Evolutionary conservation across 1,140 invertebrate species (phyloP), one percentile per base, ranked within the genome.

Genomic region (Doryteuthis pealeii): DNA sequence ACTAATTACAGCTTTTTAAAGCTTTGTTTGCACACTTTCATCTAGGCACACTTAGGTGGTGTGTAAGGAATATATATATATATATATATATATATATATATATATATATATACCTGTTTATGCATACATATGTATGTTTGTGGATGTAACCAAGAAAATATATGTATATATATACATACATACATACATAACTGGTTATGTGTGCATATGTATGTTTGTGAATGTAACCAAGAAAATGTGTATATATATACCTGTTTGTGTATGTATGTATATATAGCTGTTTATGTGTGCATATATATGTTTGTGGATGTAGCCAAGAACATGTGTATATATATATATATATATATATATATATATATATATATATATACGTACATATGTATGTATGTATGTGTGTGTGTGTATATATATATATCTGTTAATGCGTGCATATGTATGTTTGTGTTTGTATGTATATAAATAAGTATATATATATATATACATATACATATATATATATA

Each of bases 271-370:
- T 49, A 49, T 49, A 22, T 49, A 49, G 8, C 8, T 49, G 22
- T 49, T 10, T 49, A 49, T 49, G 22, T 49, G 22, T 49, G 22
- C 22, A 22, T 49, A 49, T 49, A 49, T 49, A 49, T 49, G 22
- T 49, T 10, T 49, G 22, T 49, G 22, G 8, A 49, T 49, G 22
- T 49, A 49, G 8, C 8, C 22, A 22, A 10, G 22, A 10, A 49
- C 22, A 49, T 49, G 22, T 49, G 22, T 49, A 49, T 49, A 22
- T 49, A 49, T 49, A 49, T 49, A 49, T 49, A 49, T 49, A 22
- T 49, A 49, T 49, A 49, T 49, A 49, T 49, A 49, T 49, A 49
- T 49, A 49, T 49, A 49, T 49, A 49, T 49, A 49, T 49, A 49
- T 49, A 49, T 49, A 49, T 49, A 22, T 49, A 49, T 49, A 49